Conservation (phyloP, 2,797 vertebrate species). For the Bovichtus diacanthus region DNA sequence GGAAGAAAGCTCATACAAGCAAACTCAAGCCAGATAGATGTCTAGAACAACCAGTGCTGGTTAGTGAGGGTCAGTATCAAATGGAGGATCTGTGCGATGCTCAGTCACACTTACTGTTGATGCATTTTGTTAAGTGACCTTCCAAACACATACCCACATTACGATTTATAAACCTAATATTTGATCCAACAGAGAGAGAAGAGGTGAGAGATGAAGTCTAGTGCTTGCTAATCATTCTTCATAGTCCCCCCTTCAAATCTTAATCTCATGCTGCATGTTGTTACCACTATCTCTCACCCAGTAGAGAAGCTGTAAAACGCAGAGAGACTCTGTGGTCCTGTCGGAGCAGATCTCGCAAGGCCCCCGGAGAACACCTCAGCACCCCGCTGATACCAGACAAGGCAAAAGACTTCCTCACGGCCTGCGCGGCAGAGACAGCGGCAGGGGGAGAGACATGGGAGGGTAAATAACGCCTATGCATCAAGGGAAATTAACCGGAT, state of each 20-base stretch:
- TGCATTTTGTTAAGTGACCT: neutral
- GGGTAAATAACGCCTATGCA: neutral
- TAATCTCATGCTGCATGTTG: neutral
- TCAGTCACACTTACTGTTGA: neutral
- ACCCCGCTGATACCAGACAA: conserved; percentile 72
- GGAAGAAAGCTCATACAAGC: neutral
- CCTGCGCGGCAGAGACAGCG: conserved; percentile 58
- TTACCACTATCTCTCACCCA: conserved; percentile 85
- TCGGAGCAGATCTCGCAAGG: conserved; percentile 84
- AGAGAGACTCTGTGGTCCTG: conserved; percentile 85
- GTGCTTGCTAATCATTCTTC: neutral
- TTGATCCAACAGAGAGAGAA: neutral
- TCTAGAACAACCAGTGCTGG: neutral
- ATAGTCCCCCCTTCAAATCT: neutral
- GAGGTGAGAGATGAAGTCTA: neutral
- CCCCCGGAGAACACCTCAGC: conserved; percentile 81
- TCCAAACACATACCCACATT: neutral
- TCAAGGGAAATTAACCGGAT: conserved; percentile 14
- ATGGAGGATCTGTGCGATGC: neutral
- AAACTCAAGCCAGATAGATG: conserved; percentile 6
- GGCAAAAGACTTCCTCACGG: conserved; percentile 81
- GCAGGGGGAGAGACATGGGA: neutral
- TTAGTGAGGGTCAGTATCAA: neutral
- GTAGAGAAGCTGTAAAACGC: conserved; percentile 84
- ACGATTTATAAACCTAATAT: neutral